phyloP scores from a whole-genome alignment of 2,888 invertebrate genomes.

The Tetranychus truncatus region DNA sequence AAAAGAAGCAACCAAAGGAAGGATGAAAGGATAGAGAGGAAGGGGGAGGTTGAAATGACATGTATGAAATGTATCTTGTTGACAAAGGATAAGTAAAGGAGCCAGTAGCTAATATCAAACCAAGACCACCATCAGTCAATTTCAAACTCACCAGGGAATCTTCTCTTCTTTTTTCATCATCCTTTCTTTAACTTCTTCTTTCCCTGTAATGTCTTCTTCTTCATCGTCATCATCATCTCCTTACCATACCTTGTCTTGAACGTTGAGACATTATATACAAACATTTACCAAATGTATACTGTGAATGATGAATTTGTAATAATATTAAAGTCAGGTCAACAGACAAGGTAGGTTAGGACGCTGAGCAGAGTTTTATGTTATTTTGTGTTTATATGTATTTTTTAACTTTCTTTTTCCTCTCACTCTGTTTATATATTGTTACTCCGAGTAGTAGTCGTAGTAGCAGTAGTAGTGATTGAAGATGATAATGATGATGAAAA shows the following conservation, averaged over 20 bases:
- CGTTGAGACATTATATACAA: neutral
- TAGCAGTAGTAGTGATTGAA: neutral
- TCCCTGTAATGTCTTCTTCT: neutral
- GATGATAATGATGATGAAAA: neutral
- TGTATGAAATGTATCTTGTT: constrained; percentile 6
- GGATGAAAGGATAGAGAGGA: constrained; percentile 10
- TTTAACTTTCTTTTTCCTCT: neutral
- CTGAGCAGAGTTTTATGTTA: neutral
- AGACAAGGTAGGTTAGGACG: neutral
- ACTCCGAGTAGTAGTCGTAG: neutral
- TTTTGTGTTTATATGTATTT: neutral
- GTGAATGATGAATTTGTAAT: neutral
- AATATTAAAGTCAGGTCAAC: neutral
- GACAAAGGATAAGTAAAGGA: neutral
- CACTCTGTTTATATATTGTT: neutral
- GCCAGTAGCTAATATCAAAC: constrained; percentile 4
- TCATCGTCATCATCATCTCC: neutral
- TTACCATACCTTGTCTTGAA: neutral
- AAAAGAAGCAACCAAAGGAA: neutral
- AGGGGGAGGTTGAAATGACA: neutral
- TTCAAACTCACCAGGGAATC: constrained; percentile 6
- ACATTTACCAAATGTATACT: neutral
- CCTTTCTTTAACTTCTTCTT: neutral
- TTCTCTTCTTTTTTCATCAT: constrained; percentile 6
- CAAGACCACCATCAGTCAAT: constrained; percentile 11